phyloP scores from a whole-genome alignment of 2,888 invertebrate genomes.

The Heliconius ismenius region DNA sequence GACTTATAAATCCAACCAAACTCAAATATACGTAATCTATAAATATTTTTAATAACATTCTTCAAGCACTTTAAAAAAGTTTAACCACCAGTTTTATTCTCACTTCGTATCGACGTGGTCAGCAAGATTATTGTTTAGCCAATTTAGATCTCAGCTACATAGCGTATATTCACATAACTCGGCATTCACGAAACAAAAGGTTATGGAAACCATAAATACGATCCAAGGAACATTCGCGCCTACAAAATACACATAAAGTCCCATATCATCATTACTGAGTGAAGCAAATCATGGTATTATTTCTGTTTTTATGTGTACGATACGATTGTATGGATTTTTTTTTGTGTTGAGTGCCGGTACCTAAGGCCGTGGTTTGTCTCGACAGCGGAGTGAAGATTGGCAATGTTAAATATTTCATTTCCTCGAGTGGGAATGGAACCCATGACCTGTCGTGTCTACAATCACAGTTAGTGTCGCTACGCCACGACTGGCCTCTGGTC shows the following conservation, averaged over 20 bases:
- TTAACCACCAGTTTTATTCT: background rate
- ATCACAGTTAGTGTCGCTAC: too few species aligned
- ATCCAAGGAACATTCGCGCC: conserved; percentile 56
- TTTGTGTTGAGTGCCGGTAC: background rate
- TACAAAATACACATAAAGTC: conserved; percentile 55
- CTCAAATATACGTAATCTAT: background rate
- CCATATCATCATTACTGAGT: conserved; percentile 54
- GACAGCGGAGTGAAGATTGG: too few species aligned
- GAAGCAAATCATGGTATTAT: conserved; percentile 59
- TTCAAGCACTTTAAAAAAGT: background rate
- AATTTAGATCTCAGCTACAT: conserved; percentile 40
- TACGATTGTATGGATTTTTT: conserved; percentile 11
- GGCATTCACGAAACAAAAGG: conserved; percentile 53
- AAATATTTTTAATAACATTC: background rate
- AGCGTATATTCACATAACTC: conserved; percentile 38
- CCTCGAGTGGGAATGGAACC: too few species aligned
- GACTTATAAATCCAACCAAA: too few species aligned
- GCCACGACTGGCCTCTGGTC: too few species aligned
- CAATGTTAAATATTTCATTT: too few species aligned
- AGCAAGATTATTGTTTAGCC: conserved; percentile 43
- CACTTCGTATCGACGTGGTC: conserved; percentile 32
- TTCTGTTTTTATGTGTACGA: conserved; percentile 33
- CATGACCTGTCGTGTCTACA: too few species aligned
- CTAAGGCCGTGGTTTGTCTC: too few species aligned
- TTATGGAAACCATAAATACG: conserved; percentile 52